Evolutionary conservation across 2,888 invertebrate species (phyloP).

Genomic region (Euzophera pinguis): DNA sequence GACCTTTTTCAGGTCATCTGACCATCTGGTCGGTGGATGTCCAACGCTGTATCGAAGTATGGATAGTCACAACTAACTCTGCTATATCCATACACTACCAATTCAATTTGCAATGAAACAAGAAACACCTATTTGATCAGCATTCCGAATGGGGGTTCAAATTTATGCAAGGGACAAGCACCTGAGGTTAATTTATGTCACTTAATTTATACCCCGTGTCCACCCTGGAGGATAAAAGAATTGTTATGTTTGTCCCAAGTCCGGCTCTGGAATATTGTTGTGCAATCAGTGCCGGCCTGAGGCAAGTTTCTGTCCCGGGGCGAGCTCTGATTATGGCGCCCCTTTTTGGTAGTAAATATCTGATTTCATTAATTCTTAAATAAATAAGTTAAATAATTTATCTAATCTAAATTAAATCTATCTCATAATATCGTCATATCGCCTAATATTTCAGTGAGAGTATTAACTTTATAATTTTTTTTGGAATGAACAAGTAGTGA

Average conservation of each 20-base stretch:
- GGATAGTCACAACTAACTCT: neutral
- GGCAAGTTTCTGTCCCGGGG: neutral
- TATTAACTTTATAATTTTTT: too few species aligned
- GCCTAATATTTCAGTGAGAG: too few species aligned
- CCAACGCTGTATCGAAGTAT: too few species aligned
- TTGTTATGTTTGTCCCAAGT: conserved; percentile 40
- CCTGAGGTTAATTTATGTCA: conserved; percentile 10
- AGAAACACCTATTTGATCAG: conserved; percentile 3
- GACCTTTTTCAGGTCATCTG: too few species aligned
- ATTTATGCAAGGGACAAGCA: conserved; percentile 9
- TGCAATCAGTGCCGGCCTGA: neutral
- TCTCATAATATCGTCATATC: too few species aligned
- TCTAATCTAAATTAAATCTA: too few species aligned
- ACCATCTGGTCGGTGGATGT: too few species aligned
- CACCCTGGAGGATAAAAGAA: conserved; percentile 7
- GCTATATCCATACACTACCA: neutral
- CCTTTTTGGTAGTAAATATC: neutral
- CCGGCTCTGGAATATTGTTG: conserved; percentile 25
- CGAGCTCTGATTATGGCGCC: neutral
- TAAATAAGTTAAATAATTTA: too few species aligned
- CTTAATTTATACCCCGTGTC: conserved; percentile 1
- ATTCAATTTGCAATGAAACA: conserved; percentile 7
- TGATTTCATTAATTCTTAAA: too few species aligned
- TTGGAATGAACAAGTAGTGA: too few species aligned
- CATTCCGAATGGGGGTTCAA: neutral